These are phyloP conservation scores for Scaptomyza parva DNA, from an alignment of 2,888 invertebrate genomes.

Conservation along the genomic window DNA sequence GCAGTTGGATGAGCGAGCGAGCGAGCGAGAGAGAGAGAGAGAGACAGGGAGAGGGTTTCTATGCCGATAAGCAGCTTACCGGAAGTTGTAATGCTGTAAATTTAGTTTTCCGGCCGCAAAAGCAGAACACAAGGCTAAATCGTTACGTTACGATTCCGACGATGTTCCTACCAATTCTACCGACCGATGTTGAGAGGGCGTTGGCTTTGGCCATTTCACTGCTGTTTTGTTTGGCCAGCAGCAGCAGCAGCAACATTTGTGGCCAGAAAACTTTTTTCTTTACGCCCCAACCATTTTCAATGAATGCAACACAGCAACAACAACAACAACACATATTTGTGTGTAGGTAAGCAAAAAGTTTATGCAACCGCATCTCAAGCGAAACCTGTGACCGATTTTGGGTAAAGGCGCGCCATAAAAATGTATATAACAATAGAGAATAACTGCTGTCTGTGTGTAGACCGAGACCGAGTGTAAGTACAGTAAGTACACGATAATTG, in stretches of 20 bases:
- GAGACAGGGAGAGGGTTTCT: slow-evolving; percentile 69
- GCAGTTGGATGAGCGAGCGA: slow-evolving; percentile 55
- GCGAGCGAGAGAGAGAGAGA: too few relatives aligned
- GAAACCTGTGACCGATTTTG: slow-evolving; percentile 73
- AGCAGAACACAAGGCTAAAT: slow-evolving; percentile 44
- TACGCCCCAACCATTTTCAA: slow-evolving; percentile 64
- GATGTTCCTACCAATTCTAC: too few relatives aligned
- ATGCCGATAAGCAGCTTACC: slow-evolving; percentile 79
- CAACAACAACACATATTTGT: slow-evolving; percentile 37
- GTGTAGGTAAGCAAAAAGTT: slow-evolving; percentile 75
- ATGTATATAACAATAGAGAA: slow-evolving; percentile 7
- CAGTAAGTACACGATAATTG: slow-evolving; percentile 41
- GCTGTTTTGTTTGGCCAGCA: too few relatives aligned
- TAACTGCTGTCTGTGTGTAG: background rate
- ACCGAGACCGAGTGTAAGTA: too few relatives aligned
- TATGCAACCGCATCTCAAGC: slow-evolving; percentile 67
- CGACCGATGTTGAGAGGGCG: slow-evolving; percentile 3
- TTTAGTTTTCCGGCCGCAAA: slow-evolving; percentile 80
- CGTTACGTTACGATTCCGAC: background rate
- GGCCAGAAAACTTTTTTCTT: slow-evolving; percentile 57
- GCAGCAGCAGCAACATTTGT: slow-evolving; percentile 37
- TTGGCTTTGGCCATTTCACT: background rate
- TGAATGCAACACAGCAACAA: slow-evolving; percentile 48
- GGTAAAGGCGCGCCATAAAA: slow-evolving; percentile 29
- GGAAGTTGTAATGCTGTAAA: slow-evolving; percentile 80